Conservation (phyloP, 2,888 invertebrate genomes). For the Tenthredo scrophulariae region DNA sequence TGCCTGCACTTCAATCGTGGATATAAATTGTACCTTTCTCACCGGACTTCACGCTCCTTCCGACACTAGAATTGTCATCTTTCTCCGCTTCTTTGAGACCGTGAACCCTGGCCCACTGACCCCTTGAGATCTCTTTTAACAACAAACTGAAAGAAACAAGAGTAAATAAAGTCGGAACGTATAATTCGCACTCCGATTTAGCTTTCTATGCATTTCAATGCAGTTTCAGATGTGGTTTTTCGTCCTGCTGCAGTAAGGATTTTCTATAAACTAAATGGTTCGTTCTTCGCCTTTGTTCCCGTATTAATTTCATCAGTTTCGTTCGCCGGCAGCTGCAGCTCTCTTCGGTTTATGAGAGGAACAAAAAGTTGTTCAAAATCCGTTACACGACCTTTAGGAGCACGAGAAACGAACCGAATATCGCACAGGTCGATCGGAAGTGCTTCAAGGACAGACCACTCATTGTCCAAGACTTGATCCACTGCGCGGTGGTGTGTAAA, state of each 20-base stretch:
- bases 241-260: not conserved
- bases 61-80: conserved; percentile 21
- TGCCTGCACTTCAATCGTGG: conserved; percentile 9
- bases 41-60: not conserved
- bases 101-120: conserved; percentile 36
- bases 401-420: conserved; percentile 38
- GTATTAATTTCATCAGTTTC: not conserved
- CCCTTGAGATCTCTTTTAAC: not conserved
- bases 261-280: conserved; percentile 3
- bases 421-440: conserved; percentile 17
- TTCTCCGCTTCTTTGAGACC: not conserved
- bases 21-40: conserved; percentile 6
- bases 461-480: conserved; percentile 14
- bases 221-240: not conserved
- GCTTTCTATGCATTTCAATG: not conserved
- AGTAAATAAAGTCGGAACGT: not conserved
- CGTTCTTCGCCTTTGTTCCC: not conserved
- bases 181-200: not conserved
- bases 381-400: conserved; percentile 6
- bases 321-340: not conserved
- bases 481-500: not conserved
- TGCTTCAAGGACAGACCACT: conserved; percentile 2
- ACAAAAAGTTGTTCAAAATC: not conserved
- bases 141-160: not conserved
- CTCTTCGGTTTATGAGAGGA: not conserved